Base-by-base conservation (phyloP, 35 echinoderm and acorn worm species). In the Acanthaster planci region DNA sequence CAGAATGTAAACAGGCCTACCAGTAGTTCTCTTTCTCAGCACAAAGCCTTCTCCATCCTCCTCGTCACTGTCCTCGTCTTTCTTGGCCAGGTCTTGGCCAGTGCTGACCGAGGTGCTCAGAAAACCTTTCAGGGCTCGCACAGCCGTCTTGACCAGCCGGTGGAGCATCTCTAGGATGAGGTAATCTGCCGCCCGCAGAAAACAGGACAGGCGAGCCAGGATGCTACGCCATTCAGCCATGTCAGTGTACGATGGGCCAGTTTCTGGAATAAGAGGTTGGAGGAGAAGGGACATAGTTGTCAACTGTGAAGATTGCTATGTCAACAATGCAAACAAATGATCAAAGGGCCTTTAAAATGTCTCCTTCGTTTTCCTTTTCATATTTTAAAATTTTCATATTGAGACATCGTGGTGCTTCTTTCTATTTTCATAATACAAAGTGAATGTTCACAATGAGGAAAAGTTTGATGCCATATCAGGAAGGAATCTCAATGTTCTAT, bases 221-320 rank as follows among this genome's bases (percentile, higher is more conserved):
- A 99, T 94, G 58, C 76, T 82, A 8, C 96, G 92, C 96, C 96
- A 99, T 76, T 99, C 88, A 23, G 96, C 96, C 47, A 99, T 99
- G 82, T 99, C 88, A 18, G 96, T 99, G 83, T 94, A 99, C 8
- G 92, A 85, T 12, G 96, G 96, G 30, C 96, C 92, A 38, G 75
- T 82, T 47, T 84, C 96, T 99, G 64, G 8, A 67, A 87, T 37
- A 44, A 27, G 15, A 85, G 51, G 52, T 31, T 19, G 10, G 8
- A 77, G 9, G 52, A 18, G 18, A 18, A 18, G 42, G 42, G 42
- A 12, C 4, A 12, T 4, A 12, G 42, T 47, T 4, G 42, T 6
- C 4, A 12, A 47, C 42, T 6, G 12, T 47, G n/a, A n/a, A n/a
- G n/a, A n/a, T n/a, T n/a, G n/a, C n/a, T n/a, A n/a, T n/a, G n/a